phyloP scores from a whole-genome alignment of 2,113 vertebrate species.

The Baryphthengus martii region DNA sequence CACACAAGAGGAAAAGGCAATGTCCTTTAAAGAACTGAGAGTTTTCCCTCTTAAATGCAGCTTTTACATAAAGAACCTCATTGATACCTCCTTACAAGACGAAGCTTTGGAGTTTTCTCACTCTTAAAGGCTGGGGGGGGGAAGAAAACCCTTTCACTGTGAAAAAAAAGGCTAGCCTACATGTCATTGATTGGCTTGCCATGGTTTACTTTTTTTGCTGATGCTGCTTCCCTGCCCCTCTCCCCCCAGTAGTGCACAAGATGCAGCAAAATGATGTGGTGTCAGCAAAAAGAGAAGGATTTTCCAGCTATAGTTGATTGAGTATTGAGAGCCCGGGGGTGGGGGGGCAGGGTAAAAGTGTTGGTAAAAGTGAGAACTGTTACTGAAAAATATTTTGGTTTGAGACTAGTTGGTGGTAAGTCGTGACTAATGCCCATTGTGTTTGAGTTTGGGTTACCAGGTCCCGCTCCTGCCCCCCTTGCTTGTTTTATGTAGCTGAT shows the following conservation, averaged over 20 bases:
- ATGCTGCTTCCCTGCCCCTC: background rate
- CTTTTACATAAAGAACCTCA: background rate
- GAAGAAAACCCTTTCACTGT: background rate
- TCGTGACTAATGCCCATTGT: conserved; percentile 42
- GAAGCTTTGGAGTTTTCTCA: background rate
- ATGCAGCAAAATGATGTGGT: background rate
- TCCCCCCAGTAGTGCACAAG: background rate
- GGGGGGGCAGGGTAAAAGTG: no score
- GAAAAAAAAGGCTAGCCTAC: background rate
- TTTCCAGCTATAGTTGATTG: conserved; percentile 7
- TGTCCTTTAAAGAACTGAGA: background rate
- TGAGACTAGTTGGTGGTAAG: conserved; percentile 22
- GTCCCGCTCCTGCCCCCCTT: background rate
- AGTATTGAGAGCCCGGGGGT: background rate
- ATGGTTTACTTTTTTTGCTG: background rate
- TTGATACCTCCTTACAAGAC: background rate
- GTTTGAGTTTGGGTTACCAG: background rate
- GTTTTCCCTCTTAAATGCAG: background rate
- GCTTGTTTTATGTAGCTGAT: background rate
- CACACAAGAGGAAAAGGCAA: background rate
- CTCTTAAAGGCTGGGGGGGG: background rate
- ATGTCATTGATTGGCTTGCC: background rate
- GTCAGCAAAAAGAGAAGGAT: background rate
- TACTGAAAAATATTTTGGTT: conserved; percentile 40
- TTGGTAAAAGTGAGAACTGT: conserved; percentile 50